Conservation (phyloP, 2,888 invertebrate species). For the Petrolisthes manimaculis region DNA sequence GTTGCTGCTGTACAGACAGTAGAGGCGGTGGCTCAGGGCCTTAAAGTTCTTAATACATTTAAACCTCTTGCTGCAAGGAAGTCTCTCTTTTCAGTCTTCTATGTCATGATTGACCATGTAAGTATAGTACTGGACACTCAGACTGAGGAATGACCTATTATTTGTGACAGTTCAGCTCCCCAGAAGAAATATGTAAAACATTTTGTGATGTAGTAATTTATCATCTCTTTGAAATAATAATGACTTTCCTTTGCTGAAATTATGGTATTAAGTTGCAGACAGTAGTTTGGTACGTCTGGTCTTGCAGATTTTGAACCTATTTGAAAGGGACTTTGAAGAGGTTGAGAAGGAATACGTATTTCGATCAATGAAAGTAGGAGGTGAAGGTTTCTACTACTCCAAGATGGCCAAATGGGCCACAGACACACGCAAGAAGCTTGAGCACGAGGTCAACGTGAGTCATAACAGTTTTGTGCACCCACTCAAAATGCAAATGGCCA, state of each 20-base stretch:
- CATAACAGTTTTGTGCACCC: neutral
- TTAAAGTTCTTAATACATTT: constrained; percentile 50
- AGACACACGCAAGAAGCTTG: constrained; percentile 51
- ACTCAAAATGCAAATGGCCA: too few species aligned
- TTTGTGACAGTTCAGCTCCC: too few species aligned
- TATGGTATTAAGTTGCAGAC: neutral
- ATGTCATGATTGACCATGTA: constrained; percentile 63
- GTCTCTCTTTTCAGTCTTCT: constrained; percentile 63
- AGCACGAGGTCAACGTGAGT: constrained; percentile 59
- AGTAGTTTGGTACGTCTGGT: neutral
- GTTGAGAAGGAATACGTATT: constrained; percentile 63
- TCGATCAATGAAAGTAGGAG: constrained; percentile 50
- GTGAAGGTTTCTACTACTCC: constrained; percentile 54
- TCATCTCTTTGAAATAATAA: too few species aligned
- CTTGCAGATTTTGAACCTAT: constrained; percentile 58
- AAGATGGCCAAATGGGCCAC: constrained; percentile 63
- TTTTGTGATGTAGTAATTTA: too few species aligned
- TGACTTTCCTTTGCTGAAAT: neutral
- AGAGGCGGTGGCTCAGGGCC: constrained; percentile 52
- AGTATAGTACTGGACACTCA: neutral
- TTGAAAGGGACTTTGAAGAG: constrained; percentile 58
- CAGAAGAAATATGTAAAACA: too few species aligned
- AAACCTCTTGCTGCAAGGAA: constrained; percentile 58
- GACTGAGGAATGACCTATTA: too few species aligned
- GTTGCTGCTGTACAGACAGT: constrained; percentile 59